A percentile compares a stretch with the other conserved stretches of the same genome.
phyloP scores from a whole-genome alignment of 2,113 vertebrate species.

The Laterallus jamaicensis region DNA sequence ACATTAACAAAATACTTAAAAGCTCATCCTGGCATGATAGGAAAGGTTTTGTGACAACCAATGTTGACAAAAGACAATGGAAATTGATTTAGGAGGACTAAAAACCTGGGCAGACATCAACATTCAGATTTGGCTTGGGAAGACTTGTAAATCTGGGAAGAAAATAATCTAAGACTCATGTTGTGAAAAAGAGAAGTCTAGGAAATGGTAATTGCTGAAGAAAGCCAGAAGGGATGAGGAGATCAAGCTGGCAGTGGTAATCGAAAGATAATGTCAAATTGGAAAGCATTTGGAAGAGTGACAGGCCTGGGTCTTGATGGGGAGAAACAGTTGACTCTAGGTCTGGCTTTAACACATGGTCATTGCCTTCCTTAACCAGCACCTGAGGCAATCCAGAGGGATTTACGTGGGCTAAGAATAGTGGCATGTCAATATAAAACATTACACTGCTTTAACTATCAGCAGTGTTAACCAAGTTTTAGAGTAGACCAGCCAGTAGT shows the following conservation, averaged over 20 bases:
- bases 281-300: not conserved
- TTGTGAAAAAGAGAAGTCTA: not conserved
- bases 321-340: not conserved
- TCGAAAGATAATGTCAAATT: not conserved
- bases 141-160: not conserved
- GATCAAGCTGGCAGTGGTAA: not conserved
- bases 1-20: not conserved
- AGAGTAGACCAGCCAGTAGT: not conserved
- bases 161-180: not conserved
- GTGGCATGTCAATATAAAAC: not conserved
- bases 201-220: not conserved
- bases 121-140: not conserved
- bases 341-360: not conserved
- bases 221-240: not conserved
- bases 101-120: not conserved
- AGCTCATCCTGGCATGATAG: not conserved
- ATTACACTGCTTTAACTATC: not conserved
- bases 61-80: not conserved
- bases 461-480: not conserved
- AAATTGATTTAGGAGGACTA: not conserved
- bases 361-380: not conserved
- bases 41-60: not conserved
- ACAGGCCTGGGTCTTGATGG: not conserved
- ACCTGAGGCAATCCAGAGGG: not conserved
- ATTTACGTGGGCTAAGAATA: not conserved